Conservation (phyloP, 2,113 vertebrate genomes). For the Otis tarda region DNA sequence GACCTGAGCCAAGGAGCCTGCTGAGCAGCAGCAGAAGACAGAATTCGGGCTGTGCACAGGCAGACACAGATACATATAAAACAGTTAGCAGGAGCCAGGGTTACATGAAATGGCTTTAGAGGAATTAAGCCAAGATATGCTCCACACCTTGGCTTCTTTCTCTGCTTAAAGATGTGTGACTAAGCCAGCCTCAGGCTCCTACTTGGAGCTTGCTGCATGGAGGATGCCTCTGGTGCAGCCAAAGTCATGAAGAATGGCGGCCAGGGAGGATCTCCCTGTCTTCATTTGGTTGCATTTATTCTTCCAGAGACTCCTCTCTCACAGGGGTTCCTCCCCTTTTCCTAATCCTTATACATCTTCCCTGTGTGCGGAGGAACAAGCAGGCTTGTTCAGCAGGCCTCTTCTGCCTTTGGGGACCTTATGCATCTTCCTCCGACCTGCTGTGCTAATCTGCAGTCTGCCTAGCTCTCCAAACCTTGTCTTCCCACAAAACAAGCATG, state of each 20-base stretch:
- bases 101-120: background rate
- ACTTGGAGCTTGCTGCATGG: background rate
- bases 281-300: background rate
- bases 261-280: background rate
- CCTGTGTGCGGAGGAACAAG: background rate
- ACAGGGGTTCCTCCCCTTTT: background rate
- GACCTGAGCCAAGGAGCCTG: background rate
- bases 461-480: background rate
- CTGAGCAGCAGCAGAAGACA: background rate
- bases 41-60: background rate
- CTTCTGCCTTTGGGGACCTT: background rate
- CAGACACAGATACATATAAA: background rate
- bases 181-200: background rate
- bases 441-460: background rate
- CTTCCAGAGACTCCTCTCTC: background rate
- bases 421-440: fast-evolving
- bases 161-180: background rate
- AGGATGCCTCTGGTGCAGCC: background rate
- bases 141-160: background rate
- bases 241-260: background rate
- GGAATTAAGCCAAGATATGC: background rate
- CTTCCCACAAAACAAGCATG: background rate
- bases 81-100: background rate
- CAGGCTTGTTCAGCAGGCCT: background rate
- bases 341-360: background rate